Base-by-base conservation (phyloP, 2,888 invertebrate species). In the Idaea dimidiata region DNA sequence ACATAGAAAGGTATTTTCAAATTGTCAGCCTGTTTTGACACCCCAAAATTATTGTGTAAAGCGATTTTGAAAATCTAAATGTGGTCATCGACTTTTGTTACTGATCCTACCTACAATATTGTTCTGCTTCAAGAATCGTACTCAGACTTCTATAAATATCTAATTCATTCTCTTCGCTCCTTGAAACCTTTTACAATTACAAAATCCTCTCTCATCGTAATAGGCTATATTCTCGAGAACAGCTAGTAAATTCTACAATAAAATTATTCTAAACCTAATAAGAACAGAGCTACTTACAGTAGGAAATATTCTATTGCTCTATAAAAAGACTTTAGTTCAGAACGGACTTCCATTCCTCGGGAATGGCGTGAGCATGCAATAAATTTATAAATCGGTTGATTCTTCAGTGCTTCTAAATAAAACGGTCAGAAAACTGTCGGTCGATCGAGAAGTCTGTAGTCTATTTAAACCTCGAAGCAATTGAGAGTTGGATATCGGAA, bases 361-460 rank as follows among this genome's bases (percentile, higher is more conserved):
- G 2, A 14, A 10, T 3, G 43, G 43, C 14, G 43, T 10, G 14
- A 43, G 43, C 43, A 43, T 43, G 14, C 43, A 14, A 43, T 14
- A 43, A 5, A 43, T 14, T 14, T 43, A 14, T 43, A 14, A 10
- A 43, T 43, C 43, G 43, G 10, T 10, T 14, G 43, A 43, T 43
- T 14, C 43, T 14, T 7, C 8, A 10, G 43, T 14, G 14, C 14
- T 43, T 43, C 43, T 43, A 43, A 0, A 8, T 43, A 43, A 43
- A 43, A 14, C 7, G 7, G 6, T 10, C 8, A 43, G 14, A 10
- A 8, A 43, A 14, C 43, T 43, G 10, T 43, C 14, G 43, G 43
- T 14, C 43, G 43, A 43, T 54, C 54, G 61, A 59, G 62, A 57
- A 62, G 55, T 64, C 16, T 55, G 54, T 57, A 59, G 8, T 33